These are phyloP conservation scores for Tromatobia lineatoria DNA, from an alignment of 2,888 invertebrate genomes.

Conservation along the genomic window DNA sequence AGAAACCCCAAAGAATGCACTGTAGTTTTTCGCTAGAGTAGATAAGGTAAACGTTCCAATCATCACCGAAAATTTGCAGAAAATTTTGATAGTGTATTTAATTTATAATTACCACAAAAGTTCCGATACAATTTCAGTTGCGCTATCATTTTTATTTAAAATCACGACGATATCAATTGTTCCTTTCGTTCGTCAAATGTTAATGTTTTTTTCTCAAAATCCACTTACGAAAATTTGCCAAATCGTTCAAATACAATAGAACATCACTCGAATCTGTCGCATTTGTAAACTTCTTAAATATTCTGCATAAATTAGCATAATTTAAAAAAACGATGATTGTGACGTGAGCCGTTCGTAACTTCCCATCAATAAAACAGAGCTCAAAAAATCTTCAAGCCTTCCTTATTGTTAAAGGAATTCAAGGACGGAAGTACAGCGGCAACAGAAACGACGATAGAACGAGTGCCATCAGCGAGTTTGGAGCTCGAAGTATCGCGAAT, in stretches of 20 bases:
- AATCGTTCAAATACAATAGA: background rate
- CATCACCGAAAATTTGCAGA: no score
- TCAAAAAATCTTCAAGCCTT: slow-evolving; percentile 2
- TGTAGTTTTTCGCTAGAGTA: slow-evolving; percentile 41
- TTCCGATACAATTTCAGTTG: background rate
- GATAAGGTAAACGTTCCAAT: background rate
- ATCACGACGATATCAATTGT: background rate
- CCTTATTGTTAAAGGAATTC: slow-evolving; percentile 80
- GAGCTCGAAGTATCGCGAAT: slow-evolving; percentile 80
- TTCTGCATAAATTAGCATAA: no score
- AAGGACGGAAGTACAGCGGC: slow-evolving; percentile 80
- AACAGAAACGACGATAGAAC: slow-evolving; percentile 77
- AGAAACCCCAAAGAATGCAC: slow-evolving; percentile 44
- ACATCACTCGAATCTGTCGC: no score
- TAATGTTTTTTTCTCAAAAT: background rate
- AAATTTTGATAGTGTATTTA: background rate
- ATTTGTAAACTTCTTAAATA: no score
- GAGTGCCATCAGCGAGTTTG: slow-evolving; percentile 76
- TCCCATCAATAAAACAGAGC: background rate
- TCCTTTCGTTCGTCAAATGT: background rate
- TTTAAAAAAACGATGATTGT: background rate
- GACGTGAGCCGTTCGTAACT: background rate
- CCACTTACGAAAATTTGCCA: background rate
- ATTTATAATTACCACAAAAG: no score
- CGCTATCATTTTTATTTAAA: background rate